phyloP scores from a whole-genome alignment of 2,888 invertebrate species.

The Phlogophora meticulosa region DNA sequence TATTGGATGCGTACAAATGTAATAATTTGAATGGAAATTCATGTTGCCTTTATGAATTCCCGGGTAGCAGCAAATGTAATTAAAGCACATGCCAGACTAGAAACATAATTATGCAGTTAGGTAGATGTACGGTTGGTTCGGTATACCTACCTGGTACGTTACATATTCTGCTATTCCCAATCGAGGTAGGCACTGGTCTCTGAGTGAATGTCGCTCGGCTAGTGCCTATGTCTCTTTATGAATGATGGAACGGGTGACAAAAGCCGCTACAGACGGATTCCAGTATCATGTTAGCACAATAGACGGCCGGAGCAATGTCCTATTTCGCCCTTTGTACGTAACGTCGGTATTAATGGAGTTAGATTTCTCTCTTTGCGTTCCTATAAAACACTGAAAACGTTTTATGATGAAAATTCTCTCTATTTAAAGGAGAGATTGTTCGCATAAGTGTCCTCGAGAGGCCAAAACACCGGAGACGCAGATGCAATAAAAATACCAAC shows the following conservation, averaged over 20 bases:
- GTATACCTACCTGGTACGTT: no score
- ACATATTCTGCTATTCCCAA: conserved; percentile 21
- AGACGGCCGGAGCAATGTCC: conserved; percentile 57
- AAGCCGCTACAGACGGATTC: conserved; percentile 45
- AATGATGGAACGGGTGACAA: conserved; percentile 58
- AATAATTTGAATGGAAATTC: conserved; percentile 60
- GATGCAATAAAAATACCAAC: conserved; percentile 86
- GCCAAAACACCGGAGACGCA: conserved; percentile 71
- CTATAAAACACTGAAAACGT: conserved; percentile 65
- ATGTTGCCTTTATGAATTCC: conserved; percentile 52
- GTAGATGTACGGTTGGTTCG: neutral
- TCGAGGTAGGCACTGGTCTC: conserved; percentile 30
- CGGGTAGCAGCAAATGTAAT: conserved; percentile 42
- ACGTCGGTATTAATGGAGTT: conserved; percentile 62
- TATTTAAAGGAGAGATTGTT: conserved; percentile 70
- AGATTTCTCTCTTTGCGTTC: conserved; percentile 61
- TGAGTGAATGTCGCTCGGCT: conserved; percentile 24
- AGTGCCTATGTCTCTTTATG: conserved; percentile 37
- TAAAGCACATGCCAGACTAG: conserved; percentile 38
- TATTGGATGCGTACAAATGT: conserved; percentile 71
- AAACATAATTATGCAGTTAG: conserved; percentile 1
- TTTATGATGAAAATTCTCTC: conserved; percentile 70
- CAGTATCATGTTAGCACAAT: conserved; percentile 54
- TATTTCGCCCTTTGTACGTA: conserved; percentile 59
- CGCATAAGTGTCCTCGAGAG: conserved; percentile 73